These are phyloP conservation scores for Falco punctatus DNA, from an alignment of 2,113 vertebrate species.

Conservation along the genomic window DNA sequence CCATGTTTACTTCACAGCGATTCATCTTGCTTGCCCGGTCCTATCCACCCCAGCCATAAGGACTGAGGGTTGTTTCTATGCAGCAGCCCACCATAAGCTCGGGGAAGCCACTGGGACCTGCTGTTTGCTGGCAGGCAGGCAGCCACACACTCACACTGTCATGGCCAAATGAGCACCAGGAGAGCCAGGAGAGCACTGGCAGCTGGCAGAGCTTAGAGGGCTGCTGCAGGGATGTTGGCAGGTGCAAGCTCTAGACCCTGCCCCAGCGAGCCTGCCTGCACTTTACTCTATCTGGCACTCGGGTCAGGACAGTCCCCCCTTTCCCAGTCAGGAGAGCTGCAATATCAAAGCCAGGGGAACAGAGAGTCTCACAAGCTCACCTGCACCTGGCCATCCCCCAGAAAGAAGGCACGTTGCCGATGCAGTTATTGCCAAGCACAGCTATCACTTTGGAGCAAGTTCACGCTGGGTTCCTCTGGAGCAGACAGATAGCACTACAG, in stretches of 20 bases:
- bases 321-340: background rate
- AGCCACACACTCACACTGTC: accelerated
- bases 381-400: background rate
- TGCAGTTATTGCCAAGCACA: background rate
- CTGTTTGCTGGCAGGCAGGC: background rate
- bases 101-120: background rate
- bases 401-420: background rate
- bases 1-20: background rate
- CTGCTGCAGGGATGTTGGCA: background rate
- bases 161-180: background rate
- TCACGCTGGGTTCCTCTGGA: background rate
- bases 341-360: background rate
- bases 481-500: background rate
- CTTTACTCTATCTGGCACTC: background rate
- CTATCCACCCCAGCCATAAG: background rate
- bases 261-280: background rate
- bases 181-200: background rate
- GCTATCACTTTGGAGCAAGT: background rate
- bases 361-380: background rate
- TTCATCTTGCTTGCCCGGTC: background rate
- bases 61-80: background rate
- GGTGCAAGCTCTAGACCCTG: background rate
- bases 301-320: accelerated
- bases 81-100: background rate
- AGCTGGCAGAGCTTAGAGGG: background rate